Percentiles rank a stretch among this genome's conserved stretches.
These are phyloP conservation scores for Torymus tubicola DNA, from an alignment of 2,888 invertebrate genomes.

Conservation along the genomic window DNA sequence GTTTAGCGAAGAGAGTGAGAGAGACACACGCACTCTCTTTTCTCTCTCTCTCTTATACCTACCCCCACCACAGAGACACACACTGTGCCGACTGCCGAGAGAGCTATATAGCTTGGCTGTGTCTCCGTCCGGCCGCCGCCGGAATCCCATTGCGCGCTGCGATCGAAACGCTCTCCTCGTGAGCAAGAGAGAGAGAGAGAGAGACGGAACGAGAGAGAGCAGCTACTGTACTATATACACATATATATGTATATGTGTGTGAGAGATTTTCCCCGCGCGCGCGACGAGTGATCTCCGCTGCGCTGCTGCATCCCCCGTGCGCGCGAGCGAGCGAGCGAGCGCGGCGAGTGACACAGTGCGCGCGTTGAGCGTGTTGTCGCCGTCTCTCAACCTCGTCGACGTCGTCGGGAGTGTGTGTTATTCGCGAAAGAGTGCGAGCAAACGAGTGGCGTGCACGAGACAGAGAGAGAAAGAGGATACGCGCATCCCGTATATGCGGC, in stretches of 20 bases:
- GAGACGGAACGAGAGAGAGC: no score
- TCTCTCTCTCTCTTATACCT: conserved; percentile 36
- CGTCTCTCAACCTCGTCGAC: no score
- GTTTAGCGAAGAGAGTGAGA: conserved; percentile 13
- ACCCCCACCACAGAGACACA: background rate
- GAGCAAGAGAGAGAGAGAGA: no score
- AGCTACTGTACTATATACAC: background rate
- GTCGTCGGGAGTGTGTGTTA: no score
- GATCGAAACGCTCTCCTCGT: conserved; percentile 27
- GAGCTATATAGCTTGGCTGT: conserved; percentile 36
- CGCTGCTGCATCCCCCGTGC: background rate
- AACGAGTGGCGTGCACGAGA: no score
- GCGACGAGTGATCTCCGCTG: no score
- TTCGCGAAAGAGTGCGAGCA: no score
- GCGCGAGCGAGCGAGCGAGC: background rate
- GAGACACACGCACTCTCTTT: conserved; percentile 2
- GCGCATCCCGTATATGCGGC: conserved; percentile 25
- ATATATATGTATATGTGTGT: background rate
- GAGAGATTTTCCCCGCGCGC: no score
- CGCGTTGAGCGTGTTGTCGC: background rate
- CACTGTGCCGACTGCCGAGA: background rate
- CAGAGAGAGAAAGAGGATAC: no score
- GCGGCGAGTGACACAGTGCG: conserved; percentile 1
- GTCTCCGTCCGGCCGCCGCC: conserved; percentile 28
- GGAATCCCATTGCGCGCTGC: conserved; percentile 51